These are phyloP conservation scores for Trissolcus brochymenae DNA, from an alignment of 2,888 invertebrate genomes.

Conservation along the genomic window DNA sequence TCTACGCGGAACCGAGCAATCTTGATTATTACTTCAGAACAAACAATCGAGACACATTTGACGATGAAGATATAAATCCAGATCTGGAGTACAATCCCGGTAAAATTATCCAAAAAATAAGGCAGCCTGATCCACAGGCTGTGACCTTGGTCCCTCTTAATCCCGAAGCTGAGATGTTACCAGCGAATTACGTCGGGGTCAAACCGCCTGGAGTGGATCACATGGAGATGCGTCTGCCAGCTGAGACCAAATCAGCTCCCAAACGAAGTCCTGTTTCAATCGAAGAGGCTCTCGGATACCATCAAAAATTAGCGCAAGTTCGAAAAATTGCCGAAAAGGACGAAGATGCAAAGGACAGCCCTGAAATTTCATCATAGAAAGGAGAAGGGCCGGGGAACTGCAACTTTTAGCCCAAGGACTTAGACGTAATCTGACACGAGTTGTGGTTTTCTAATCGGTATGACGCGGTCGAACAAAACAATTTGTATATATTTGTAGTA, in stretches of 20 bases:
- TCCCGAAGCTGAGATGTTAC: constrained; percentile 74
- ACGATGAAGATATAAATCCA: background rate
- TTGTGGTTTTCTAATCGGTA: background rate
- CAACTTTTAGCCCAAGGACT: no score
- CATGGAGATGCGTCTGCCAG: constrained; percentile 65
- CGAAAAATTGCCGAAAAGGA: background rate
- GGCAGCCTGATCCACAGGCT: constrained; percentile 25
- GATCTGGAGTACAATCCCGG: background rate
- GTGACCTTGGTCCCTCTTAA: constrained; percentile 61
- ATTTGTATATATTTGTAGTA: constrained; percentile 2
- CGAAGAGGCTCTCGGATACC: constrained; percentile 7
- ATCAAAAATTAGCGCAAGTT: constrained; percentile 5
- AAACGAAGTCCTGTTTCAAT: background rate
- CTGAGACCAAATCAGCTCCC: background rate
- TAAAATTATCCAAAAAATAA: constrained; percentile 5
- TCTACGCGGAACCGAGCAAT: constrained; percentile 9
- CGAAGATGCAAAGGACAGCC: background rate
- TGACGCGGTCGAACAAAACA: background rate
- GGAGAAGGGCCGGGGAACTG: no score
- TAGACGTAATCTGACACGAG: no score
- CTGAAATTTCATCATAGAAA: no score
- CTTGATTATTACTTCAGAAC: background rate
- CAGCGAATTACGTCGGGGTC: constrained; percentile 68
- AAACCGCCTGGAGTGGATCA: constrained; percentile 73
- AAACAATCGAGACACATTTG: background rate